Evolutionary conservation across 2,113 vertebrate genomes (phyloP).

Genomic region (Oryzias melastigma): DNA sequence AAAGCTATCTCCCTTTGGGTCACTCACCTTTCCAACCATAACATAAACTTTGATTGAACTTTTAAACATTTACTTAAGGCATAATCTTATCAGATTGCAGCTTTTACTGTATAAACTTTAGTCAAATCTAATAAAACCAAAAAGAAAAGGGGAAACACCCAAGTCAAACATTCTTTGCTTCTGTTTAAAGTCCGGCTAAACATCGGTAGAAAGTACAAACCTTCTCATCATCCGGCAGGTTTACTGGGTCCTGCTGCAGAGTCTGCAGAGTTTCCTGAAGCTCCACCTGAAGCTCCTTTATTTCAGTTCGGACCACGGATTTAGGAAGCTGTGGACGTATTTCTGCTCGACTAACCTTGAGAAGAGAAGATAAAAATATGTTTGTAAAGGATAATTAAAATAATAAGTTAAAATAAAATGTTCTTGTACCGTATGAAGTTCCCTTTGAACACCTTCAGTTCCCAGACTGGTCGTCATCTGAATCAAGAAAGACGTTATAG

Average conservation of each 20-base stretch:
- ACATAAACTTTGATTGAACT: constrained; percentile 59
- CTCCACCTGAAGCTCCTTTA: constrained; percentile 81
- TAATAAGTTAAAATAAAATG: background rate
- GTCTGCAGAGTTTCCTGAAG: constrained; percentile 78
- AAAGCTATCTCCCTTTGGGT: constrained; percentile 43
- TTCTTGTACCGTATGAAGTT: constrained; percentile 35
- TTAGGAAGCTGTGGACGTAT: constrained; percentile 13
- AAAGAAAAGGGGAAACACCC: constrained; percentile 12
- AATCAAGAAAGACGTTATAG: constrained; percentile 6
- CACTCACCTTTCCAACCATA: constrained; percentile 24
- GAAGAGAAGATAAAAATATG: background rate
- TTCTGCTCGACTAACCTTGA: constrained; percentile 43
- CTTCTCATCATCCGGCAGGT: constrained; percentile 82
- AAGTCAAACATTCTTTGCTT: background rate
- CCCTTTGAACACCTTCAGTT: constrained; percentile 52
- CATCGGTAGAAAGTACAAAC: constrained; percentile 61
- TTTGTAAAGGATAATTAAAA: too few relatives aligned
- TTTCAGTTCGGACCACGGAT: constrained; percentile 43
- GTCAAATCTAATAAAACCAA: constrained; percentile 13
- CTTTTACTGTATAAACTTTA: constrained; percentile 17
- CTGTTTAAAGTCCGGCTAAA: background rate
- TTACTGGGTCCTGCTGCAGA: constrained; percentile 78
- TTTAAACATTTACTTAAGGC: constrained; percentile 37
- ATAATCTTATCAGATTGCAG: constrained; percentile 18
- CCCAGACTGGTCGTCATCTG: constrained; percentile 84